phyloP scores from a whole-genome alignment of 2,888 invertebrate genomes.

The Harpagoxenus sublaevis region DNA sequence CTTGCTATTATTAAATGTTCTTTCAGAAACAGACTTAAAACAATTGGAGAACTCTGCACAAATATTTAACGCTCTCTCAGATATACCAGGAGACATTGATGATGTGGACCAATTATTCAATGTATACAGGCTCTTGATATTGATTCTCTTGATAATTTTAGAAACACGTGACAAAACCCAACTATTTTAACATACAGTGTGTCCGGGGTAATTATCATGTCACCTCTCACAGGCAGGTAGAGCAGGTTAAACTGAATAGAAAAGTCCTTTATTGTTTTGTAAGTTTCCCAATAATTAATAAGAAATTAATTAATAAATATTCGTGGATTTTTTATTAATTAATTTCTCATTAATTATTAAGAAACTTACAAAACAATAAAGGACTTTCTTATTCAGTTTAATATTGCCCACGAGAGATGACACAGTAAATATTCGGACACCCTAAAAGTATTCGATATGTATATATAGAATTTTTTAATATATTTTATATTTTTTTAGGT shows the following conservation, averaged over 20 bases:
- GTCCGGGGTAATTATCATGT: too few species aligned
- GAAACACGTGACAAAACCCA: background rate
- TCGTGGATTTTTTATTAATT: too few species aligned
- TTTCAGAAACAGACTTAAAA: constrained; percentile 91
- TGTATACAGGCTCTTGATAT: constrained; percentile 85
- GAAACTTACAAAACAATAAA: too few species aligned
- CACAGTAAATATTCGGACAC: too few species aligned
- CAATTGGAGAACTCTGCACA: constrained; percentile 98
- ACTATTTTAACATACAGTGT: background rate
- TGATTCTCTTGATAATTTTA: constrained; percentile 18
- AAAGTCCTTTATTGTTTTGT: too few species aligned
- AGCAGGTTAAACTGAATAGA: too few species aligned
- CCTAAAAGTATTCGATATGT: background rate
- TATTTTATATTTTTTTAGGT: constrained; percentile 83
- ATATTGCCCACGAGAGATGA: too few species aligned
- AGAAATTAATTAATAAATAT: too few species aligned
- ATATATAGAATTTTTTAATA: constrained; percentile 20
- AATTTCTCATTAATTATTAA: too few species aligned
- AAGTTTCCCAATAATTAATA: too few species aligned
- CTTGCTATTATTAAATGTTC: constrained; percentile 11
- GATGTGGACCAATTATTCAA: constrained; percentile 96
- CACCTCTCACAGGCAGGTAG: too few species aligned
- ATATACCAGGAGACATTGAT: constrained; percentile 97
- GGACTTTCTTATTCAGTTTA: too few species aligned
- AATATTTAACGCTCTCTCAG: constrained; percentile 98